phyloP scores from a whole-genome alignment of 2,888 invertebrate species.

The Esperia sulphurella region DNA sequence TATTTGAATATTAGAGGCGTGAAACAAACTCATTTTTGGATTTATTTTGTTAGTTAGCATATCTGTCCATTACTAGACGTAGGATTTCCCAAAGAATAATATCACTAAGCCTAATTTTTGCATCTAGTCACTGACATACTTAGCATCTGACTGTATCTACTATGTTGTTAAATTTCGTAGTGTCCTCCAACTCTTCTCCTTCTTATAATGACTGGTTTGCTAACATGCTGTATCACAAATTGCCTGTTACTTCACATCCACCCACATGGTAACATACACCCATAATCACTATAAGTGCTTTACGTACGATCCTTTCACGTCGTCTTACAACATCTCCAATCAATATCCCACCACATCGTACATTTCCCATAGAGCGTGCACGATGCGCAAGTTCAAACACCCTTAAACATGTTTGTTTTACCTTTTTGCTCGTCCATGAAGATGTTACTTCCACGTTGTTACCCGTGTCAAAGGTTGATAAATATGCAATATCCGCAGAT shows the following conservation, averaged over 20 bases:
- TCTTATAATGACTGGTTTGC: no score
- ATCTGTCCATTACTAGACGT: no score
- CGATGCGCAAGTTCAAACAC: constrained; percentile 45
- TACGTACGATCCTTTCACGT: constrained; percentile 7
- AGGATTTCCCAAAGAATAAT: no score
- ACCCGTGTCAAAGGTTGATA: constrained; percentile 78
- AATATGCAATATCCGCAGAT: constrained; percentile 75
- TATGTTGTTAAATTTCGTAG: no score
- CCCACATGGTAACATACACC: not conserved
- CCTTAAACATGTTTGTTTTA: constrained; percentile 64
- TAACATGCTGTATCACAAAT: not conserved
- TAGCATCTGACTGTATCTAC: no score
- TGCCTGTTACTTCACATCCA: not conserved
- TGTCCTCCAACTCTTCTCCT: no score
- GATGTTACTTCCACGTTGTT: constrained; percentile 74
- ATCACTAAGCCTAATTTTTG: no score
- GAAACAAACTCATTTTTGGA: no score
- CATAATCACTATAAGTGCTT: not conserved
- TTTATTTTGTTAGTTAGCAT: no score
- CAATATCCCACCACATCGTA: constrained; percentile 7
- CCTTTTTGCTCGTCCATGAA: constrained; percentile 59
- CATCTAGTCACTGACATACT: no score
- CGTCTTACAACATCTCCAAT: constrained; percentile 5
- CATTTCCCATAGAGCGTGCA: constrained; percentile 19
- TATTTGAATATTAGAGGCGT: no score